Evolutionary conservation across 2,888 invertebrate genomes (phyloP), one percentile per base, ranked within the genome.

Genomic region (Neoaliturus tenellus): DNA sequence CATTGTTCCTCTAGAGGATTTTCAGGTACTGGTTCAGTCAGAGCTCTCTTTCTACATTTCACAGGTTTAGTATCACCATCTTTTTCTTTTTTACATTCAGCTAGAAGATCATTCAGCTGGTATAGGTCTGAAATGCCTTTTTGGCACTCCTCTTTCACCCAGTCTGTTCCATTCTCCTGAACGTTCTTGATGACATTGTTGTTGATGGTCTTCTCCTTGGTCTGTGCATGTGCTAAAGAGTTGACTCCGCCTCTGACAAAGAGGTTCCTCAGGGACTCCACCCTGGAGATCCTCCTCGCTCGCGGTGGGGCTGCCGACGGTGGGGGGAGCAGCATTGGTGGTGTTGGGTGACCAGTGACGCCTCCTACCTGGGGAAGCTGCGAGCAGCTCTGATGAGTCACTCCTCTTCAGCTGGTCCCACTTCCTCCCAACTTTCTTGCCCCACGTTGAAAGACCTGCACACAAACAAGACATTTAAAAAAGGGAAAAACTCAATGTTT

Each of bases 321-420:
- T 23, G 85, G 82, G 23, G 86, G 80, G n/a, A 67, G 67, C 69
- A 82, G 81, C 80, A 25, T 44, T 28, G 83, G 80, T 25, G n/a
- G 86, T 86, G 55, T 87, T 85, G 3, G 92, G 92, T 41, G 92
- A 91, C 91, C 91, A 92, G 83, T 90, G 89, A n/a, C 91, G 90
- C 83, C 90, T 89, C 85, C 91, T 88, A 58, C 90, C 89, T 17
- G 91, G 89, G 0, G 91, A 90, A 23, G 90, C 89, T 8, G 91
- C 89, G 33, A 93, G 89, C 84, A 92, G 89, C 87, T 94, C 93
- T 0, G 92, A 91, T 58, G 93, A 93, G 86, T 93, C 93, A 82
- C 92, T 92, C 83, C 93, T 90, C 88, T 92, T 93, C 84, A 94
- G 89, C 87, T 93, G 92, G 85, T 93, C 93, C 92, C 93, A 93